Evolutionary conservation across 2,797 vertebrate species (phyloP), one percentile per base, ranked within the genome.

Genomic region (Lithobates sylvaticus): DNA sequence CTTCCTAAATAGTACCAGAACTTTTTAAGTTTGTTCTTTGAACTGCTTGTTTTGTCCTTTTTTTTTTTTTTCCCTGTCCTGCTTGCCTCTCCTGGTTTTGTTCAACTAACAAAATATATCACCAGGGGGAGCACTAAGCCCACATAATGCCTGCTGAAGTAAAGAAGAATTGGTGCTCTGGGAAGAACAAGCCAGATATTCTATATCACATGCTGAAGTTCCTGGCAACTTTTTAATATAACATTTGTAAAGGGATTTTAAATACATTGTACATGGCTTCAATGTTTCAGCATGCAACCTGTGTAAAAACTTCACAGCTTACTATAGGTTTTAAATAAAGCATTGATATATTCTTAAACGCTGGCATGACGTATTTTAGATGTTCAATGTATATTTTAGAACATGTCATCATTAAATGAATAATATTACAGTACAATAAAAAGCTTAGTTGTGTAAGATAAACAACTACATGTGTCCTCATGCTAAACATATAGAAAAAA

Each of bases 91-190:
- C 18, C 23, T 76, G 42, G 16, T 85, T n/a, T 18, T 50, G 78
- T 29, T 81, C 64, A 69, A 39, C 13, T 76, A 81, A 81, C 26
- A 81, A 27, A 80, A 86, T 71, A 39, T 36, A 61, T 81, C 78
- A 80, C 64, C 65, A 75, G 78, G 64, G 82, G 84, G 84, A 76
- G 78, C 84, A 86, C 72, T 36, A 36, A 70, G 68, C 42, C 69
- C 78, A 86, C 47, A 54, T 29, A 86, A 73, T 58, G 32, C 64
- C 39, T 32, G 50, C 27, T 74, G 16, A 47, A 85, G 78, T 50
- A 47, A 85, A 74, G 69, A 42, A 42, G 73, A 23, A 86, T 75
- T 44, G 39, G 12, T n/a, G 13, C 67, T 69, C 12, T 61, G 42
- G 32, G 10, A 76, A 69, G 3, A 36, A 5, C n/a, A 75, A 23